A percentile compares a stretch with the other conserved stretches of the same genome.
These are phyloP conservation scores for Sturnira hondurensis DNA, from an alignment of 2,113 vertebrate genomes.

Conservation along the genomic window DNA sequence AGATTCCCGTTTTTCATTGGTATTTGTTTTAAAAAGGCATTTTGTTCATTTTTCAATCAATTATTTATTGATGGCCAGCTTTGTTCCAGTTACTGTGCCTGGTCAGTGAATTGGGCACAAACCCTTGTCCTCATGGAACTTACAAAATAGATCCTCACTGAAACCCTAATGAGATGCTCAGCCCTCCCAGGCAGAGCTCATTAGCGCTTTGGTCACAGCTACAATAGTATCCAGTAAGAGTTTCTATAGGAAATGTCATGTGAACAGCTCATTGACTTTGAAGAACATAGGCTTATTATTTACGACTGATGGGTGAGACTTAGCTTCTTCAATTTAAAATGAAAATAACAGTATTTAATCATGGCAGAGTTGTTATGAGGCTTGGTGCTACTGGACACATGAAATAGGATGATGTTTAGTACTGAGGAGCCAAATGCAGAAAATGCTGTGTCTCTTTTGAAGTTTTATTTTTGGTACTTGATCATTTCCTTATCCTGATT, in stretches of 20 bases:
- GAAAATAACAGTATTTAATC: conserved; percentile 16
- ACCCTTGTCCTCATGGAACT: conserved; percentile 1
- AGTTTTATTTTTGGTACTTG: background rate
- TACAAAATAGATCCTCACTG: conserved; percentile 20
- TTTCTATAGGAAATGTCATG: background rate
- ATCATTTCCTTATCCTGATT: background rate
- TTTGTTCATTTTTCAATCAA: conserved; percentile 12
- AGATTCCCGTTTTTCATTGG: background rate
- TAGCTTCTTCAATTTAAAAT: conserved; percentile 32
- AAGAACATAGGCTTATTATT: background rate
- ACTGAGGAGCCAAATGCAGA: background rate
- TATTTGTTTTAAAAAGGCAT: conserved; percentile 27
- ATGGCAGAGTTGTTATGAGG: background rate
- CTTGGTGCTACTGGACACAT: background rate
- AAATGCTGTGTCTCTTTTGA: conserved; percentile 1
- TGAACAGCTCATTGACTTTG: conserved; percentile 22
- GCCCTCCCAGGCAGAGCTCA: background rate
- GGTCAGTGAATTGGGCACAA: conserved; percentile 23
- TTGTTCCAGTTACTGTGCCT: conserved; percentile 36
- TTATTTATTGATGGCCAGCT: conserved; percentile 27
- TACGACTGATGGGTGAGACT: background rate
- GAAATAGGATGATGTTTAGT: background rate
- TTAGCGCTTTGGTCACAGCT: conserved; percentile 39
- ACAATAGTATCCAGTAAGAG: background rate
- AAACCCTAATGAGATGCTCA: conserved; percentile 43